Base-by-base conservation (phyloP, 2,113 vertebrate genomes). In the Ceyx cyanopectus region DNA sequence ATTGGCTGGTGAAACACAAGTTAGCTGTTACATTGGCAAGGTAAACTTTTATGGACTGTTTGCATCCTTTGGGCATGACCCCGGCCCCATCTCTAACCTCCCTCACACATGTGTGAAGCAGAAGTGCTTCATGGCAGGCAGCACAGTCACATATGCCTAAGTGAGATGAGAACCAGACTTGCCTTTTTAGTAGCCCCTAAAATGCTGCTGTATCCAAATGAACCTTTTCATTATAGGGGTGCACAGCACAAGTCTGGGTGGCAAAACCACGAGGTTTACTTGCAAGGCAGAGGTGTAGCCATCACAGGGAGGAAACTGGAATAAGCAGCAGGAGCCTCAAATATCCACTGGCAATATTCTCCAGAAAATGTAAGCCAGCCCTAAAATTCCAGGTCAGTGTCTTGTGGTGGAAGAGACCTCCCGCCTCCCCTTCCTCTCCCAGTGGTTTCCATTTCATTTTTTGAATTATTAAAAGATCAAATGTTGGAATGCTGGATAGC, bases 401-500 rank as follows among this genome's bases (percentile, higher is more conserved):
- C 56, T 72, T 61, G 30, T 68, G 45, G 30, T 68, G 45, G 85
- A 92, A 92, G 29, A 43, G 53, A 50, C 54, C 32, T 45, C 75
- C 62, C 48, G 6, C 48, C 48, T 23, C 48, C 78, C 23, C 43
- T 34, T 57, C 40, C 45, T 62, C 12, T 22, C 74, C 57, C 85
- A 89, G 88, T 9, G 65, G 95, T 90, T 92, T 89, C 53, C 89
- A 93, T 97, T 97, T 97, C 84, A 92, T 95, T 97, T 97, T 97
- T 96, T 92, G 77, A 96, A 97, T 96, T 97, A 96, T 97, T 97
- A 96, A 97, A 97, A 97, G 95, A 97, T 95, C 96, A 97, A 98
- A 98, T 97, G 96, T 93, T 97, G 96, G 97, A 97, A 97, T 97
- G 97, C 95, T 97, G 93, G 95, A 92, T 97, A 96, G 97, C 96